Base-by-base conservation (phyloP, 92 coral and sea anemone species). In the Chrysogorgia sp. region DNA sequence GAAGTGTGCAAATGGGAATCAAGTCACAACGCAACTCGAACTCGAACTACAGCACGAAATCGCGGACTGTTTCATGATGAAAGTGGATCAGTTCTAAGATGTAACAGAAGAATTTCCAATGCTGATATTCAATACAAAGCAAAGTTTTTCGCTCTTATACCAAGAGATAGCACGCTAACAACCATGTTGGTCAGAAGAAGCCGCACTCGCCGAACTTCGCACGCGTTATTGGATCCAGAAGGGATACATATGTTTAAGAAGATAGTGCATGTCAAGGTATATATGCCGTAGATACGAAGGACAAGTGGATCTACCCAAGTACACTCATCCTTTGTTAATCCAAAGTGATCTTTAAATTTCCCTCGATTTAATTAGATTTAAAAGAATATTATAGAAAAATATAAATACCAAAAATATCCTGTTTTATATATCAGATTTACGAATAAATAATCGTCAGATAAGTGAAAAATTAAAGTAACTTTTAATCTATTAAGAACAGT, bases 201-300 rank as follows among this genome's bases (percentile, higher is more conserved):
- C 59, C 9, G 22, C 68, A 62, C 68, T 62, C 19, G 43, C 68
- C 40, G 68, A 62, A 34, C 68, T 62, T 20, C 20, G 68, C 20
- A 34, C 32, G 20, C n/a, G 40, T 9, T 71, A 28, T 31, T 71
- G 77, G 77, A 31, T 71, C 41, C 60, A 30, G 21, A 71, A 47
- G 77, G 62, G 77, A 22, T 61, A 35, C 77, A 71, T 20, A 22
- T 7, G 12, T 61, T 71, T 0, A 50, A 71, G 63, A 45, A 71
- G 34, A 40, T 71, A 20, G 22, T 47, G 29, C n/a, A n/a, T n/a
- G n/a, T 9, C 17, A 2, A 47, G 40, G 34, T 71, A 62, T 49
- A 55, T 23, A 1, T 71, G 77, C 20, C 34, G 40, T 20, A 19
- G 57, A 49, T 45, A 22, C 33, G 32, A n/a, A 19, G 77, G 77